phyloP scores from a whole-genome alignment of 2,888 invertebrate species.

The Zootermopsis nevadensis region DNA sequence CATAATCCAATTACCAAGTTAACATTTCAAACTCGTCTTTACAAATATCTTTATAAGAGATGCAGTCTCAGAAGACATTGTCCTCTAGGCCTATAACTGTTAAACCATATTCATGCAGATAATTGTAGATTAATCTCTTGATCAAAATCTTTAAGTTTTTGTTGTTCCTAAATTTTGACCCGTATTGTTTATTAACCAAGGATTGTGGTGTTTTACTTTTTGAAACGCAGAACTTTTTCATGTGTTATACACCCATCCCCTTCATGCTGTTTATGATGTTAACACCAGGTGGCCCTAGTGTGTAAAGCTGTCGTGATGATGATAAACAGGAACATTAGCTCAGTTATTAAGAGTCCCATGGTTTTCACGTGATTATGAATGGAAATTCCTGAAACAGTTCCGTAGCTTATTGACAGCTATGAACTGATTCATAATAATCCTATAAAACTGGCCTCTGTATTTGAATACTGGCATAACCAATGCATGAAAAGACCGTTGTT shows the following conservation, averaged over 20 bases:
- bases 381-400: neutral
- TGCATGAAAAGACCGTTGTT: neutral
- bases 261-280: neutral
- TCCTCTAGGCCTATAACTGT: too few relatives aligned
- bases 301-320: neutral
- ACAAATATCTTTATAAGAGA: too few relatives aligned
- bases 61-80: too few relatives aligned
- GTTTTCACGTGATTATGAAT: constrained; percentile 16
- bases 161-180: neutral
- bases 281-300: constrained; percentile 4
- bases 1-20: too few relatives aligned
- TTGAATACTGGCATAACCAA: neutral
- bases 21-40: too few relatives aligned
- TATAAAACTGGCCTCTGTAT: neutral
- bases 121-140: too few relatives aligned
- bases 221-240: constrained; percentile 8
- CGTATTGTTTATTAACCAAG: neutral
- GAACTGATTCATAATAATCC: neutral
- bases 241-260: neutral
- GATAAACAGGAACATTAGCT: neutral
- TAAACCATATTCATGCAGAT: too few relatives aligned
- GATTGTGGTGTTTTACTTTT: constrained; percentile 22
- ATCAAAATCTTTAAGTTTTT: too few relatives aligned
- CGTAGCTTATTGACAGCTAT: neutral
- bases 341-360: neutral